phyloP scores from a whole-genome alignment of 2,888 invertebrate genomes.

The Xylota sylvarum region DNA sequence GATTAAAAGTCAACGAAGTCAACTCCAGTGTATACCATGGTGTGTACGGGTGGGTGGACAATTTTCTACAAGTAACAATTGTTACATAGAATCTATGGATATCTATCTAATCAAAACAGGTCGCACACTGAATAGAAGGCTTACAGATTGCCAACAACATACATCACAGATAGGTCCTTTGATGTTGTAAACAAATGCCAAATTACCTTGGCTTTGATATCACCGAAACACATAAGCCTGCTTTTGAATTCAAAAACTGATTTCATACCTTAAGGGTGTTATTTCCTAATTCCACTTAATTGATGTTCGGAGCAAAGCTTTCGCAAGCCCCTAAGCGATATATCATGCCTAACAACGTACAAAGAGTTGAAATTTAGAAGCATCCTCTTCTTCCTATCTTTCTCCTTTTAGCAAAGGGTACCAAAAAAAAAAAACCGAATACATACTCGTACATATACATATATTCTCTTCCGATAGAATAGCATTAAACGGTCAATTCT shows the following conservation, averaged over 20 bases:
- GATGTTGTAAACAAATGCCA: constrained; percentile 8
- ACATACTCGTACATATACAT: neutral
- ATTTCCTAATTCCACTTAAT: constrained; percentile 22
- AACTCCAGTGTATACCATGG: neutral
- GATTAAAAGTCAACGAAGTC: constrained; percentile 49
- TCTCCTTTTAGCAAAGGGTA: neutral
- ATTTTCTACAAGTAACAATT: neutral
- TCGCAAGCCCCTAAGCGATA: neutral
- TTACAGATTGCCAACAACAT: neutral
- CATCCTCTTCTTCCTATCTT: neutral
- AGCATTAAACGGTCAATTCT: constrained; percentile 34
- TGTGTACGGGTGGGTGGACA: neutral
- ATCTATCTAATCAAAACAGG: neutral
- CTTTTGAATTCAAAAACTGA: constrained; percentile 15
- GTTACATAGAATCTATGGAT: neutral
- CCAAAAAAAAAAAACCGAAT: neutral
- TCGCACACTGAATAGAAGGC: constrained; percentile 3
- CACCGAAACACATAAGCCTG: neutral
- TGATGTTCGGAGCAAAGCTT: constrained; percentile 1
- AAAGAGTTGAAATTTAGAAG: neutral
- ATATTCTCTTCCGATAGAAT: neutral
- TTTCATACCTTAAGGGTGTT: constrained; percentile 5
- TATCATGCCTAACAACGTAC: constrained; percentile 6
- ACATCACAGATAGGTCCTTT: constrained; percentile 9
- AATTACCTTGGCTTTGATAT: neutral